Evolutionary conservation across 2,113 vertebrate genomes (phyloP), one percentile per base, ranked within the genome.

Genomic region (Eclectus roratus): DNA sequence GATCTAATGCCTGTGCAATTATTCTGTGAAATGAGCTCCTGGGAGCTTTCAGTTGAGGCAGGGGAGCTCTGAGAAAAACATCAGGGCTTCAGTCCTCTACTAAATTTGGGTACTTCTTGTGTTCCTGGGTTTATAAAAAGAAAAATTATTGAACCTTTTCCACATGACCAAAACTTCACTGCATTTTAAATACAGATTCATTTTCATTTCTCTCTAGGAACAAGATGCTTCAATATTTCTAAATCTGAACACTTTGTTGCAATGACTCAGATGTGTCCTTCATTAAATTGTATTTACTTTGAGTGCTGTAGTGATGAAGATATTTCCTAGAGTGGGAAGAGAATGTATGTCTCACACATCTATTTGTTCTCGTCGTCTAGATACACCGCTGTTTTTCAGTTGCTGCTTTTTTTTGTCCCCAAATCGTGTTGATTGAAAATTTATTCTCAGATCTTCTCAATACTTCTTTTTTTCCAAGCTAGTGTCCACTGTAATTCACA

Each of bases 21-120:
- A 80, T 76, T 91, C 83, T 86, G 60, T 91, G 68, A 80, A 93
- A 95, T 80, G 35, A 52, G 20, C 41, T 90, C 85, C 43, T 93
- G 33, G 19, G 24, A 83, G 11, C 33, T 73, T 46, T 85, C 55
- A 83, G 43, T 72, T 2, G 13, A 96, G 39, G 33, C 61, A 86
- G 21, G 13, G 85, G 35, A 88, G 21, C 43, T 94, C 28, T 56
- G 13, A 89, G 53, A 10, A 73, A 85, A 83, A 90, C 33, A 20
- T 35, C 29, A 52, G 21, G 43, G 9, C 21, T 94, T 91, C 46
- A 37, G 31, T 78, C 18, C 46, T 49, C 9, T 58, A 50, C 29
- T 79, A 77, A 79, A 88, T 94, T 58, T 15, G 39, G 29, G 13
- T 70, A 39, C 23, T 77, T 47, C 43, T 73, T 17, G 2, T 41